Conservation (phyloP, 2,113 vertebrate species). For the Oncorhynchus tshawytscha region DNA sequence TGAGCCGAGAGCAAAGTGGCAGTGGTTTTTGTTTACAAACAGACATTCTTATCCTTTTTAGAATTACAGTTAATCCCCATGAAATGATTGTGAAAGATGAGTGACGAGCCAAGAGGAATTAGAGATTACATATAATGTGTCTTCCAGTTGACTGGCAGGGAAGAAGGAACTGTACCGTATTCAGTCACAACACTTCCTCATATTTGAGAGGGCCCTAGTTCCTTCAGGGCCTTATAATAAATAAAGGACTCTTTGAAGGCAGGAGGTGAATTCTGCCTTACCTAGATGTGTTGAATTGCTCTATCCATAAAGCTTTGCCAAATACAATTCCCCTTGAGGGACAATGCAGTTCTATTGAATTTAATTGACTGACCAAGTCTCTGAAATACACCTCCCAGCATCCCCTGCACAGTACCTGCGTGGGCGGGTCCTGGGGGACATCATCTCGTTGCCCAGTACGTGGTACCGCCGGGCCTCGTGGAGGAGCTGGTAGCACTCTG, state of each 20-base stretch:
- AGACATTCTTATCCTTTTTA: neutral
- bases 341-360: no score
- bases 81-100: neutral
- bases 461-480: slow-evolving; percentile 96
- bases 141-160: neutral
- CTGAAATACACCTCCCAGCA: neutral
- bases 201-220: no score
- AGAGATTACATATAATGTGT: neutral
- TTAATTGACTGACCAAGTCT: neutral
- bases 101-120: neutral
- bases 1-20: neutral
- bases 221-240: no score
- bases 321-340: no score
- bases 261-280: no score
- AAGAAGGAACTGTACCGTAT: neutral
- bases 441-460: slow-evolving; percentile 98
- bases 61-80: neutral
- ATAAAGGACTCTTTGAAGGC: no score
- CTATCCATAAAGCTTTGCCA: no score
- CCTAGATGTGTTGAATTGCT: no score
- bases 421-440: slow-evolving; percentile 94
- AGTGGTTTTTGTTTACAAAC: neutral
- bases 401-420: slow-evolving; percentile 81
- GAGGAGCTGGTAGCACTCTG: slow-evolving; percentile 94
- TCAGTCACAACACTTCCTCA: no score